phyloP scores from a whole-genome alignment of 2,113 vertebrate species.

The Spheniscus mendiculus region DNA sequence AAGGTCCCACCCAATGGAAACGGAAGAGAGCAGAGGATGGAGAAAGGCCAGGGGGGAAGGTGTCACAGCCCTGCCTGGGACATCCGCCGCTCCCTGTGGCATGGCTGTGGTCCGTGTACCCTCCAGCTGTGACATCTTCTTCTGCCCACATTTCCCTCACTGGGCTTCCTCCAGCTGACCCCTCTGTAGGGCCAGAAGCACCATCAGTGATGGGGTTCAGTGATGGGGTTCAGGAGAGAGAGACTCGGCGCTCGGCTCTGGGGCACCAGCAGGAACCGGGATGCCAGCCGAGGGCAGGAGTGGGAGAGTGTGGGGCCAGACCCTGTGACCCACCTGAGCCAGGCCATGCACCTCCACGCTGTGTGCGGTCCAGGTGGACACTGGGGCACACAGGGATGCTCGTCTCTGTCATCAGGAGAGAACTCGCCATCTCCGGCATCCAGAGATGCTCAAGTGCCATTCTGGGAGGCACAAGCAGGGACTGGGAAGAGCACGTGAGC shows the following conservation, averaged over 20 bases:
- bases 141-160: background rate
- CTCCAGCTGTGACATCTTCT: background rate
- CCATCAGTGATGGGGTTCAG: rapidly evolving
- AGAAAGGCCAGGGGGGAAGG: background rate
- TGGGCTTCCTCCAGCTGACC: background rate
- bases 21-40: background rate
- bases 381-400: rapidly evolving
- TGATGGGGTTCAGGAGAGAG: background rate
- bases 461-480: background rate
- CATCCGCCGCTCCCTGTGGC: rapidly evolving
- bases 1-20: background rate
- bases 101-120: background rate
- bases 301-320: background rate
- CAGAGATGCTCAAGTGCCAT: background rate
- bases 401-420: background rate
- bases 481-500: background rate
- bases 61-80: background rate
- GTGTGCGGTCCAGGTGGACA: background rate
- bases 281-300: background rate
- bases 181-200: background rate
- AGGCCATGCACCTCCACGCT: rapidly evolving
- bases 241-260: rapidly evolving
- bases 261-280: background rate
- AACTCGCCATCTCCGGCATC: rapidly evolving
- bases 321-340: background rate